Conservation (phyloP, 2,797 vertebrate genomes). For the Peromyscus nudipes region DNA sequence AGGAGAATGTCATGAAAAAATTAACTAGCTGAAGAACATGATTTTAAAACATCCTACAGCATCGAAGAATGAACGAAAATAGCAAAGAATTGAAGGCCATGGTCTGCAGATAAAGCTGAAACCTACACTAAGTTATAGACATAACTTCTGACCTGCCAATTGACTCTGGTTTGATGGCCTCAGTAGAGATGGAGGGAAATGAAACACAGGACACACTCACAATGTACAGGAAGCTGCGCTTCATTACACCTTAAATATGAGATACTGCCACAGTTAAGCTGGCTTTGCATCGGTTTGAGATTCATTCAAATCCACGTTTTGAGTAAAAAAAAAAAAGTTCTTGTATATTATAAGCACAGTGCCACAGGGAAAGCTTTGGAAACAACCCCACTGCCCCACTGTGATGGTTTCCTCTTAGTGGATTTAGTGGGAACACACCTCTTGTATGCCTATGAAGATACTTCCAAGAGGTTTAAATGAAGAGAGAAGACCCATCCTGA, state of each 20-base stretch:
- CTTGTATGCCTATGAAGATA: not conserved
- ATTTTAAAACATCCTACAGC: not conserved
- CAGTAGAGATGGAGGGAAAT: not conserved
- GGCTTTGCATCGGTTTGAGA: not conserved
- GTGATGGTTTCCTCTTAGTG: no score
- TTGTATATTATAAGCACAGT: slow-evolving; percentile 3
- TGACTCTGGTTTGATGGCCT: not conserved
- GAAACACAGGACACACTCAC: not conserved
- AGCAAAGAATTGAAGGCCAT: not conserved
- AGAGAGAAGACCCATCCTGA: not conserved
- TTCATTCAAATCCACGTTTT: not conserved
- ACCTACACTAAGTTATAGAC: not conserved
- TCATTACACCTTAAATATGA: not conserved
- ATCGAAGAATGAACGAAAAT: not conserved
- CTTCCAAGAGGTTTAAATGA: not conserved
- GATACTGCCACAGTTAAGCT: not conserved
- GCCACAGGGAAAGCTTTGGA: not conserved
- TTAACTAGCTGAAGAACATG: not conserved
- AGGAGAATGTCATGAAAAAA: not conserved
- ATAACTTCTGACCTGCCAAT: not conserved
- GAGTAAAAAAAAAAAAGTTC: not conserved
- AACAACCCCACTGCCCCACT: not conserved
- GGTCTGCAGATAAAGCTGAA: not conserved
- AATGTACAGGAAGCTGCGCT: not conserved
- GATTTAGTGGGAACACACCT: not conserved